Percentiles rank a stretch among this genome's conserved stretches.
These are phyloP conservation scores for Chrysodeixis includens DNA, from an alignment of 2,888 invertebrate genomes.

Conservation along the genomic window DNA sequence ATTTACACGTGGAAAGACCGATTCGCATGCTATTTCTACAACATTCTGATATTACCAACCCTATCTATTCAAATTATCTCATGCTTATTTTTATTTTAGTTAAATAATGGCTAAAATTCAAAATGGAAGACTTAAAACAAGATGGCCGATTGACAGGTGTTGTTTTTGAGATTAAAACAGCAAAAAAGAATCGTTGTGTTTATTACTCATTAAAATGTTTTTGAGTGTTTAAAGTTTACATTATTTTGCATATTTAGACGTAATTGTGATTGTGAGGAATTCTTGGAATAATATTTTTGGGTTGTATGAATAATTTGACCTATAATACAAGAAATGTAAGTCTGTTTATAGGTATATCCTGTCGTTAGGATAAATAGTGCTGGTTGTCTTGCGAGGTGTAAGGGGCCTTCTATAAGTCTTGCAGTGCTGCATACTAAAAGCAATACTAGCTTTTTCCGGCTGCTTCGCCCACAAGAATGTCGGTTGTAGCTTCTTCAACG, in stretches of 20 bases:
- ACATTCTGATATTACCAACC: neutral
- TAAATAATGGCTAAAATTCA: neutral
- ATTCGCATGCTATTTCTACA: neutral
- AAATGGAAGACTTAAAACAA: neutral
- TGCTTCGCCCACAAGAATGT: too few relatives aligned
- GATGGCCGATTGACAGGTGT: neutral
- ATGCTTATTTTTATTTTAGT: neutral
- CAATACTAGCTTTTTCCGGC: too few relatives aligned
- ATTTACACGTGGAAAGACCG: conserved; percentile 49
- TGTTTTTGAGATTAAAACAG: neutral
- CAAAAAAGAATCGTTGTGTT: neutral
- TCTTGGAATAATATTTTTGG: conserved; percentile 15
- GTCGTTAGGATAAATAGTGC: neutral
- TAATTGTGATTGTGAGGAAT: conserved; percentile 11
- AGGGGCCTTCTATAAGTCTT: neutral
- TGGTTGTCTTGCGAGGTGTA: neutral
- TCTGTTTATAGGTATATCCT: neutral
- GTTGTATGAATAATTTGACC: conserved; percentile 11
- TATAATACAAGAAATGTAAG: conserved; percentile 7
- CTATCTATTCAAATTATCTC: conserved; percentile 5
- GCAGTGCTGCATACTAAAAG: too few relatives aligned
- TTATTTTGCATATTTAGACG: conserved; percentile 5
- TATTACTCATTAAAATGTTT: neutral
- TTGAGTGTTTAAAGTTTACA: neutral
- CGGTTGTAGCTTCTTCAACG: too few relatives aligned